Conservation (phyloP, 2,888 invertebrate species). For the Vannuccia rotundouncinata region DNA sequence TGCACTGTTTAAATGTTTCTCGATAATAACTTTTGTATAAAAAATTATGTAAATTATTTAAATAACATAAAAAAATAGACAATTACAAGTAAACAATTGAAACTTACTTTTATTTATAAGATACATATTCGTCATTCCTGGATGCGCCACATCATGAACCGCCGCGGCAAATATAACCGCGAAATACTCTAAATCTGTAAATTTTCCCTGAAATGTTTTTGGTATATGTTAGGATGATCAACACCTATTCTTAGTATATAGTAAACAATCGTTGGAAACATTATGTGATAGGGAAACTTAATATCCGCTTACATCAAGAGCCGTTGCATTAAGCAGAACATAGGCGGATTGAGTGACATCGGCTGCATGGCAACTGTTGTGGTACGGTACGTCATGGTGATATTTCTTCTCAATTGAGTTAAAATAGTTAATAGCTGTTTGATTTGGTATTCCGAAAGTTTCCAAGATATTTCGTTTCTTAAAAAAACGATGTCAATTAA, state of each 20-base stretch:
- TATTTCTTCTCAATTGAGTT: neutral
- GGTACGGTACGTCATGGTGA: conserved; percentile 30
- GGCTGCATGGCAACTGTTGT: conserved; percentile 32
- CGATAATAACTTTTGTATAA: no score
- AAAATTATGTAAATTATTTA: neutral
- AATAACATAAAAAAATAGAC: neutral
- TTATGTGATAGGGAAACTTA: no score
- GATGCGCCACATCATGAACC: conserved; percentile 98
- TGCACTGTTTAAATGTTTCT: no score
- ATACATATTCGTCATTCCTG: conserved; percentile 97
- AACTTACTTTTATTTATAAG: conserved; percentile 87
- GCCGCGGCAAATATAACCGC: conserved; percentile 94
- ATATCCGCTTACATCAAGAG: conserved; percentile 33
- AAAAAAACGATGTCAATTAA: no score
- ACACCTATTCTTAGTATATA: no score
- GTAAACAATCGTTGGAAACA: no score
- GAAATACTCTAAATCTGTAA: conserved; percentile 88
- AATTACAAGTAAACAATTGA: neutral
- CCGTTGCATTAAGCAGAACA: conserved; percentile 21
- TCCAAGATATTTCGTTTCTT: conserved; percentile 50
- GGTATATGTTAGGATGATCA: no score
- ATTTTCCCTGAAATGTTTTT: conserved; percentile 69
- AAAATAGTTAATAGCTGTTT: neutral
- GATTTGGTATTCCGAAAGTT: neutral
- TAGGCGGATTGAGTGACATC: conserved; percentile 37